Base-by-base conservation (phyloP, 2,113 vertebrate species). In the Myotis davidii region DNA sequence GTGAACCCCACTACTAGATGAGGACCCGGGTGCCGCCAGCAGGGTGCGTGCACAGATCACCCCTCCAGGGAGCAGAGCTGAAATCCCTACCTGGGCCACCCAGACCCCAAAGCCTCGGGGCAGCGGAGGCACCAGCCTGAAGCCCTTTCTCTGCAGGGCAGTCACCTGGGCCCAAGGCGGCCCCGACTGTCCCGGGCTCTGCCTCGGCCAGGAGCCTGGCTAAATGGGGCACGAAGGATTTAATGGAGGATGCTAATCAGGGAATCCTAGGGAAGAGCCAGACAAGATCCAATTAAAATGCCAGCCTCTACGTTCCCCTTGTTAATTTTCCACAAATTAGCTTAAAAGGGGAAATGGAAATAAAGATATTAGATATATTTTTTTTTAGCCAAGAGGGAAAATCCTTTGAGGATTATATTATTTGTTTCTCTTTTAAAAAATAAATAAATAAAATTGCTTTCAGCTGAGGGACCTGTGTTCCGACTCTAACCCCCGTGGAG, bases 251-350 rank as follows among this genome's bases (percentile, higher is more conserved):
- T 96, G 97, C 98, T 98, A 98, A 98, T 98, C 98, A 98, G 98
- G 97, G 97, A 97, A 97, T 97, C 98, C 98, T 96, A 97, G 96
- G 96, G 98, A 98, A 98, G 93, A 97, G 82, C 97, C 97, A 98
- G 97, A 97, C 97, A 96, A 97, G 97, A 98, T 98, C 98, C 98
- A 98, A 98, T 99, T 98, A 98, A 98, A 98, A 97, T 88, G 92
- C 98, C 95, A 98, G 98, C 97, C 97, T 98, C 97, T 89, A 94
- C 97, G 97, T 97, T 98, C 96, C 97, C 97, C 74, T 45, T 98
- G 98, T 98, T 98, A 98, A 98, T 98, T 98, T 98, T 98, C 98
- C 98, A 98, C 98, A 98, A 98, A 98, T 98, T 98, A 98, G 98
- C 98, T 98, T 98, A 92, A 98, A 98, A 97, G 98, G 98, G 97